These are phyloP conservation scores for Melipona quadrifasciata DNA, from an alignment of 1,140 invertebrate genomes.

Conservation along the genomic window DNA sequence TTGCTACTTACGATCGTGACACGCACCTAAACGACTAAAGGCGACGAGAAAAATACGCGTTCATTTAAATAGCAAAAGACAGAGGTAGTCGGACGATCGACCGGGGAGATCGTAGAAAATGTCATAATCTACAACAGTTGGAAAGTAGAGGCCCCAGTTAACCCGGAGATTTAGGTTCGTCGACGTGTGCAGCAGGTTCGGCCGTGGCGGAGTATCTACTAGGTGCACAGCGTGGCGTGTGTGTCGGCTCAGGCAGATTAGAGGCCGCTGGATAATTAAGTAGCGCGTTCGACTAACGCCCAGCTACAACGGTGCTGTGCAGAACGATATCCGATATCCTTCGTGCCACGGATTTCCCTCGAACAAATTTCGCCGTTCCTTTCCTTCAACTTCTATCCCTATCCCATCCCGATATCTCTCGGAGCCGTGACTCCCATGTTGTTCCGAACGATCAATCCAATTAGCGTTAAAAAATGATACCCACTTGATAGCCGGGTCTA, in stretches of 20 bases:
- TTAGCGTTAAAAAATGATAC: slow-evolving; percentile 37
- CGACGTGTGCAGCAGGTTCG: slow-evolving; percentile 7
- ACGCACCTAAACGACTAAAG: no score
- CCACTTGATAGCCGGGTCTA: not conserved
- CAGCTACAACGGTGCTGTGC: slow-evolving; percentile 50
- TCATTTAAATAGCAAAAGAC: not conserved
- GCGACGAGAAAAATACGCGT: no score
- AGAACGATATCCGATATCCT: slow-evolving; percentile 57
- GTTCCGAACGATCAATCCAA: slow-evolving; percentile 22
- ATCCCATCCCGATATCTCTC: not conserved
- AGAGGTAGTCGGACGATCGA: not conserved
- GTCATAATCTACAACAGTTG: slow-evolving; percentile 29
- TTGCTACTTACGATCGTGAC: no score
- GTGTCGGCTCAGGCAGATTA: slow-evolving; percentile 80
- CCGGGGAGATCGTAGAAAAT: not conserved
- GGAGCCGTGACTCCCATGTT: not conserved
- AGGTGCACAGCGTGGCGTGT: slow-evolving; percentile 75
- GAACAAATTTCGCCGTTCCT: slow-evolving; percentile 36
- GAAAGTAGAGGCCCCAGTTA: slow-evolving; percentile 19
- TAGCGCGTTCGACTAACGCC: slow-evolving; percentile 80
- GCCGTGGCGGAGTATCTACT: slow-evolving; percentile 50
- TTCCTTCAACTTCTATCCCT: not conserved
- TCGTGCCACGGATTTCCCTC: slow-evolving; percentile 59
- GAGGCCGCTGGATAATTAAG: slow-evolving; percentile 81
- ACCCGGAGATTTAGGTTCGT: slow-evolving; percentile 58